A percentile compares a stretch with the other conserved stretches of the same genome.
These are phyloP conservation scores for Ophion obscuratus DNA, from an alignment of 2,888 invertebrate genomes.

Conservation along the genomic window DNA sequence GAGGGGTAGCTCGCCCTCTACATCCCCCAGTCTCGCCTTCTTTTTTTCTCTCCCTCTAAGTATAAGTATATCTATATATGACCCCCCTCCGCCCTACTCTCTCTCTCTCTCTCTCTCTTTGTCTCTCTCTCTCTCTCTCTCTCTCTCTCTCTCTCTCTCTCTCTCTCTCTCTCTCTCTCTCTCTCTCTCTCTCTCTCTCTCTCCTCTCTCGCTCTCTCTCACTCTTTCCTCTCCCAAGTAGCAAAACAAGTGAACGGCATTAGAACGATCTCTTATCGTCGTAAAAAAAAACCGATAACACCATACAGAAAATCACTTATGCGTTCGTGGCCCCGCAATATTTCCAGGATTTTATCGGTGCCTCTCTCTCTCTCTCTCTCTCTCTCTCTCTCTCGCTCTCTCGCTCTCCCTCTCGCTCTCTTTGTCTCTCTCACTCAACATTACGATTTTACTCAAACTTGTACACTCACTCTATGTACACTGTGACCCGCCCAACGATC, in stretches of 20 bases:
- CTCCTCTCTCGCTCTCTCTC: neutral
- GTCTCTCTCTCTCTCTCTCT: neutral
- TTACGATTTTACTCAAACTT: too few species aligned
- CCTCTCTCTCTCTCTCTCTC: too few species aligned
- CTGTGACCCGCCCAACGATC: too few species aligned
- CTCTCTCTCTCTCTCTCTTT: too few species aligned
- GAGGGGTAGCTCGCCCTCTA: slow-evolving; percentile 21
- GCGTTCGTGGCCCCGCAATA: slow-evolving; percentile 63
- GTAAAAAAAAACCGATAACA: slow-evolving; percentile 16
- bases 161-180: neutral
- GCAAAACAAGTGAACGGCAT: slow-evolving; percentile 82
- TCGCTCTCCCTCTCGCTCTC: too few species aligned
- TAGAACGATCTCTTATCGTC: slow-evolving; percentile 79
- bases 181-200: neutral
- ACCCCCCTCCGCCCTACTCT: too few species aligned
- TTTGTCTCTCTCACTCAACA: too few species aligned
- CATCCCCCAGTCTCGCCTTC: neutral
- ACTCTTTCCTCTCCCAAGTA: slow-evolving; percentile 48
- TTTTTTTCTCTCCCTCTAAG: neutral
- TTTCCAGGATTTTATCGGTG: slow-evolving; percentile 69
- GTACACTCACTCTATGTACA: too few species aligned
- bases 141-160: neutral
- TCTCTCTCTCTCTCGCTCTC: too few species aligned
- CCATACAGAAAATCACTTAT: slow-evolving; percentile 81
- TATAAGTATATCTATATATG: too few species aligned